phyloP scores from a whole-genome alignment of 2,113 vertebrate species.

The Pyrgilauda ruficollis region DNA sequence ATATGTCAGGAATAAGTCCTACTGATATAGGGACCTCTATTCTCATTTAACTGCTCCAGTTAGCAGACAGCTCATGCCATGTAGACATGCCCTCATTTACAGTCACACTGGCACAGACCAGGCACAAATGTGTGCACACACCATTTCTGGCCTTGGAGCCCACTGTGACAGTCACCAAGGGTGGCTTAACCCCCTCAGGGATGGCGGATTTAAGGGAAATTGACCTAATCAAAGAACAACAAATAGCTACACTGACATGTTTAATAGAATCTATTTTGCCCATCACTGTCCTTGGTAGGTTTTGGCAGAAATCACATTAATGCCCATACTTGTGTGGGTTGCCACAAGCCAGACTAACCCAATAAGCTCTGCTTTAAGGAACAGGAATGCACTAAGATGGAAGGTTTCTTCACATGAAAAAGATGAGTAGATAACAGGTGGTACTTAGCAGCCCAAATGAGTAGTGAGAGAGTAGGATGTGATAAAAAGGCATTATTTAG shows the following conservation, averaged over 20 bases:
- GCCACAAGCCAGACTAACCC: background rate
- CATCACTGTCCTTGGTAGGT: background rate
- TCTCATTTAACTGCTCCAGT: background rate
- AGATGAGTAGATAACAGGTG: background rate
- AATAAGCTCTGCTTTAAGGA: background rate
- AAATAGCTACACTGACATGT: background rate
- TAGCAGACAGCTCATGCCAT: background rate
- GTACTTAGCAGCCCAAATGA: background rate
- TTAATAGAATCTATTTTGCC: background rate
- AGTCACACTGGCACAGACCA: background rate
- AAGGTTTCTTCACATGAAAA: background rate
- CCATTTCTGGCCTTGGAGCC: background rate
- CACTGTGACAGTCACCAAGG: background rate
- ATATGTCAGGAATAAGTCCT: background rate
- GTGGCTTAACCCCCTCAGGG: background rate
- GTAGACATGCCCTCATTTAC: background rate
- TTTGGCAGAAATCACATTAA: background rate
- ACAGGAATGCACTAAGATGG: background rate
- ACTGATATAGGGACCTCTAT: background rate
- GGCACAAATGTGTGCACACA: background rate
- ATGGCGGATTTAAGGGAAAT: background rate
- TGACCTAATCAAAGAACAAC: background rate
- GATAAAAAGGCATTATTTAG: slow-evolving; percentile 23
- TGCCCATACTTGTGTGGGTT: background rate
- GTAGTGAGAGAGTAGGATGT: slow-evolving; percentile 3